Base-by-base conservation (phyloP, 1,140 invertebrate genomes). In the Zaprionus lachaisei region DNA sequence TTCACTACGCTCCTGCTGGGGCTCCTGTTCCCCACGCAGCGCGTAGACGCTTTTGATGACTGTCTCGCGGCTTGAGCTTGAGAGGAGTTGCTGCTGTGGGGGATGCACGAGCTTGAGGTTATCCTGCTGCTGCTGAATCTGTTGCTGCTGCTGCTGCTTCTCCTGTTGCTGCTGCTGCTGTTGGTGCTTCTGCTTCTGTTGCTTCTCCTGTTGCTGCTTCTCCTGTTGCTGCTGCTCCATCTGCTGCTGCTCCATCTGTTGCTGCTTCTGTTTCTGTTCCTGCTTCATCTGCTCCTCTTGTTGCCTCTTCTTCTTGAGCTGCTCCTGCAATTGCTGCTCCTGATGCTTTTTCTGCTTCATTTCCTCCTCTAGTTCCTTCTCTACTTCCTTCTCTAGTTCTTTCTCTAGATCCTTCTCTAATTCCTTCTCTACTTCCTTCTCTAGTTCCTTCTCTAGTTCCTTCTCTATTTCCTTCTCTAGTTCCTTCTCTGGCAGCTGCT, bases 11-110 rank as follows among this genome's bases (percentile, higher is more conserved):
- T 63, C 64, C 12, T 15, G 11, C 3, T 20, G 20, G 20, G 20
- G 20, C 20, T 20, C 1, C 20, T 44, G 11, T 17, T 66, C 44
- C 14, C 72, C 61, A n/a, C 31, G 12, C 34, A 24, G 55, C 6
- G 63, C 67, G 11, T 62, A 73, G n/a, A 61, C 85, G 26, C 82
- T 82, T 44, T 90, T 90, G 31, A 90, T 90, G 26, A 90, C 85
- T 5, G 85, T 90, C 44, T 90, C 85, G 7, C 83, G 73, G 11
- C 49, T 68, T 12, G 73, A 58, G 9, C 26, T 44, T 2, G n/a
- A 1, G 2, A n/a, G 7, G 15, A n/a, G 5, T 1, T 5, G 38
- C 26, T 55, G 51, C 9, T 34, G 31, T 3, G 9, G 31, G 9
- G 31, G 3, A 34, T 34, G 31, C 26, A 28, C 55, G 5, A 22